A percentile compares a stretch with the other conserved stretches of the same genome.
Conservation (phyloP, 2,888 invertebrate genomes). For the Drosophila longiperda region DNA sequence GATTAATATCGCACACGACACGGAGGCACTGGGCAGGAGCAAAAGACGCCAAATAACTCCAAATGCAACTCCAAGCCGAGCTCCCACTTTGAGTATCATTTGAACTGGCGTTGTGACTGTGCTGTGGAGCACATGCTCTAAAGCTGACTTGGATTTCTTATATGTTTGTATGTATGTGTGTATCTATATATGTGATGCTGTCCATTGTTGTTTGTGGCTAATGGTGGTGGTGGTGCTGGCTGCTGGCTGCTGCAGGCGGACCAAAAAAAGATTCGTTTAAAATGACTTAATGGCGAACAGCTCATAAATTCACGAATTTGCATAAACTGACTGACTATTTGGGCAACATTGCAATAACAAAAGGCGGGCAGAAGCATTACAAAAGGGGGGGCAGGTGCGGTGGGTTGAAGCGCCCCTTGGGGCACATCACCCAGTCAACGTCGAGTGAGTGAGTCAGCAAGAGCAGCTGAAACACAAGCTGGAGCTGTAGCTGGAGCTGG, state of each 20-base stretch:
- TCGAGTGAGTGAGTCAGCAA: slow-evolving; percentile 46
- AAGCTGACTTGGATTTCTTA: slow-evolving; percentile 45
- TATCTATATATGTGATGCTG: slow-evolving; percentile 21
- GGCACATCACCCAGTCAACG: slow-evolving; percentile 46
- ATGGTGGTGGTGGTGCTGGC: slow-evolving; percentile 24
- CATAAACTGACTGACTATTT: slow-evolving; percentile 68
- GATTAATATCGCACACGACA: slow-evolving; percentile 82
- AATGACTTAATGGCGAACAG: slow-evolving; percentile 78
- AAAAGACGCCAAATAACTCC: slow-evolving; percentile 10
- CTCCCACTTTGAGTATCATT: slow-evolving; percentile 33
- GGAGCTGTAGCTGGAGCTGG: slow-evolving; percentile 47
- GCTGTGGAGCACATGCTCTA: slow-evolving; percentile 4
- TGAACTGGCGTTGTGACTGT: slow-evolving; percentile 5
- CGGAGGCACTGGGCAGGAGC: slow-evolving; percentile 38
- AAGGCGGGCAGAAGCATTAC: not conserved
- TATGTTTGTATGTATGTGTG: not conserved
- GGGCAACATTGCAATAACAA: slow-evolving; percentile 54
- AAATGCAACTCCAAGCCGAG: slow-evolving; percentile 19
- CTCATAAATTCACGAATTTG: slow-evolving; percentile 80
- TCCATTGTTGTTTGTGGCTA: slow-evolving; percentile 57
- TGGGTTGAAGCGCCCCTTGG: slow-evolving; percentile 66
- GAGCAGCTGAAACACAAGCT: slow-evolving; percentile 13
- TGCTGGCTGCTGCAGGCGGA: slow-evolving; percentile 45
- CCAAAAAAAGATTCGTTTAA: slow-evolving; percentile 70
- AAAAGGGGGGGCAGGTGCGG: not conserved